Percentiles rank a stretch among this genome's conserved stretches.
Evolutionary conservation across 2,888 invertebrate species (phyloP).

Genomic region (Agrotis segetum): DNA sequence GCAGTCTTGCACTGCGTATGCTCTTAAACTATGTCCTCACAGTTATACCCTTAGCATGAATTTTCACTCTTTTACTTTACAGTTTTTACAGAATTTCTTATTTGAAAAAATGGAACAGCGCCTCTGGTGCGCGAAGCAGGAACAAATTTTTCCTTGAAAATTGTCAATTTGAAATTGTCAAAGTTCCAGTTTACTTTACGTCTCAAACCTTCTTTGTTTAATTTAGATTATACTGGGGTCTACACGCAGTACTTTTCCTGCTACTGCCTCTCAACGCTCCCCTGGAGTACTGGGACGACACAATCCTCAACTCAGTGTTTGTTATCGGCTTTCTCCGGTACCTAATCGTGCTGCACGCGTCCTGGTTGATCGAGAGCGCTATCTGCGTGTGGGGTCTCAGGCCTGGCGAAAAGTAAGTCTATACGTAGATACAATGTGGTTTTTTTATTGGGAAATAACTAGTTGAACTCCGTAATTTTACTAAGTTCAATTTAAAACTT

Average conservation of each 20-base stretch:
- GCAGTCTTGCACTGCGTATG: too few species aligned
- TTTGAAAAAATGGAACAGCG: too few species aligned
- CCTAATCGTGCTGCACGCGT: slow-evolving; percentile 91
- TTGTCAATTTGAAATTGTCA: too few species aligned
- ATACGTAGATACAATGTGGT: background rate
- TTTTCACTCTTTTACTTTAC: too few species aligned
- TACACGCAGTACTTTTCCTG: slow-evolving; percentile 92
- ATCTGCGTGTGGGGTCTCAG: slow-evolving; percentile 94
- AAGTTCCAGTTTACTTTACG: too few species aligned
- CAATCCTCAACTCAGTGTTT: slow-evolving; percentile 91
- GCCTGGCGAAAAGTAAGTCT: slow-evolving; percentile 93
- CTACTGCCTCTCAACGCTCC: slow-evolving; percentile 94
- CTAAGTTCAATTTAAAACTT: background rate
- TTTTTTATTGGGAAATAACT: background rate
- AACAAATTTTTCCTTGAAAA: too few species aligned
- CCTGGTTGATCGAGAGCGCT: slow-evolving; percentile 94
- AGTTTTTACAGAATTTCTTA: too few species aligned
- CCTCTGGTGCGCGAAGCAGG: too few species aligned
- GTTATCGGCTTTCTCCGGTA: slow-evolving; percentile 94
- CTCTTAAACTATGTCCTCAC: too few species aligned
- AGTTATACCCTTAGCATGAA: too few species aligned
- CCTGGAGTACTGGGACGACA: slow-evolving; percentile 95
- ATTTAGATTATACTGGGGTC: slow-evolving; percentile 93
- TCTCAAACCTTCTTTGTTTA: background rate
- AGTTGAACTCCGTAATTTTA: background rate